A percentile compares a stretch with the other conserved stretches of the same genome.
Evolutionary conservation across 1,140 invertebrate species (phyloP).

Genomic region (Lepidotrigona ventralis): DNA sequence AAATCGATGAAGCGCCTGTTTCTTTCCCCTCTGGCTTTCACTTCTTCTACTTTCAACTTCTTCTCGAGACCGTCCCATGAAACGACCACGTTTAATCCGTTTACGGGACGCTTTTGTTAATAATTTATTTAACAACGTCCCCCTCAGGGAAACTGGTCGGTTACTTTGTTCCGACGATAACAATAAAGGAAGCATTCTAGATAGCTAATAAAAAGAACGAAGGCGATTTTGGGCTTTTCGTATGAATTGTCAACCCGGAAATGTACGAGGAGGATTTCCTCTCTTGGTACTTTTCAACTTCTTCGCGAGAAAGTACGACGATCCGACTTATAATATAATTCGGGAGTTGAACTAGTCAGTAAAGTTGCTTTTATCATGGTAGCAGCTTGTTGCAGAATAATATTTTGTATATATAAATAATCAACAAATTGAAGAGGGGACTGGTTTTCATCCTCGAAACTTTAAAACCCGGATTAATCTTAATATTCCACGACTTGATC

Average conservation of each 20-base stretch:
- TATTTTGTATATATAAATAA: too few relatives aligned
- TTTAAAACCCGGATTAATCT: too few relatives aligned
- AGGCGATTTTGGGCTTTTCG: not conserved
- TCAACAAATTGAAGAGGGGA: too few relatives aligned
- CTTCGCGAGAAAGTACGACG: too few relatives aligned
- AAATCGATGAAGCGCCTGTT: not conserved
- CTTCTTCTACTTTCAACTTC: conserved; percentile 11
- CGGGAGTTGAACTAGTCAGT: too few relatives aligned
- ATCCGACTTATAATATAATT: too few relatives aligned
- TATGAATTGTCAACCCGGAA: not conserved
- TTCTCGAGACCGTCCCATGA: not conserved
- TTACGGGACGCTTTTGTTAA: not conserved
- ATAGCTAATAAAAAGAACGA: not conserved
- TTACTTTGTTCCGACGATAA: not conserved
- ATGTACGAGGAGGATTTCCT: too few relatives aligned
- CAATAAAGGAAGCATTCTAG: not conserved
- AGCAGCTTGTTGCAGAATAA: too few relatives aligned
- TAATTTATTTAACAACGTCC: conserved; percentile 6
- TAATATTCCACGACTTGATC: too few relatives aligned
- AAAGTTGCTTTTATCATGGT: too few relatives aligned
- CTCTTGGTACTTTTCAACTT: not conserved
- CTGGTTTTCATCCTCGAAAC: too few relatives aligned
- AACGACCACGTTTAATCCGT: conserved; percentile 12
- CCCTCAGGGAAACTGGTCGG: not conserved
- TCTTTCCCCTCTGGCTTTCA: not conserved